phyloP scores from a whole-genome alignment of 2,113 vertebrate species.

The Otocyon megalotis region DNA sequence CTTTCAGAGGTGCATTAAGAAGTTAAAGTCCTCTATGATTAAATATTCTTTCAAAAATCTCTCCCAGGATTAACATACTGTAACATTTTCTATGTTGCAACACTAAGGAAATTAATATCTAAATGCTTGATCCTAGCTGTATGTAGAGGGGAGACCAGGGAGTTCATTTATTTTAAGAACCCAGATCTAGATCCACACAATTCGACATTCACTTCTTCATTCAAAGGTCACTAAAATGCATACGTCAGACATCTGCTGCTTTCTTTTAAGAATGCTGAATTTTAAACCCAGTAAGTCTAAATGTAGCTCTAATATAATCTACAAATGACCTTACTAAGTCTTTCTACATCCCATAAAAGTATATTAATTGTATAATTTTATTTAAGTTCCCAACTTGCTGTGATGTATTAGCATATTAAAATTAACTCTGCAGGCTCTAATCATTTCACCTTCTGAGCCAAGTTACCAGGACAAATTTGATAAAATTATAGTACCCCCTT shows the following conservation, averaged over 20 bases:
- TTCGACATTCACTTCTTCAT: conserved; percentile 47
- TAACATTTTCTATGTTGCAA: conserved; percentile 49
- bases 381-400: conserved; percentile 86
- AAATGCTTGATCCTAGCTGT: neutral
- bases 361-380: conserved; percentile 87
- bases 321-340: conserved; percentile 86
- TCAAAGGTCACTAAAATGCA: conserved; percentile 79
- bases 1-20: conserved; percentile 56
- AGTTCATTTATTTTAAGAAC: conserved; percentile 65
- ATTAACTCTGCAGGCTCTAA: conserved; percentile 88
- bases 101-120: conserved; percentile 30
- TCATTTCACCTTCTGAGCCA: conserved; percentile 86
- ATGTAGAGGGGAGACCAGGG: conserved; percentile 21
- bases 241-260: conserved; percentile 64
- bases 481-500: conserved; percentile 88
- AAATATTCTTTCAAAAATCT: conserved; percentile 51
- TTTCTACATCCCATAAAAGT: conserved; percentile 83
- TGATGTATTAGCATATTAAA: conserved; percentile 88
- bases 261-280: conserved; percentile 78
- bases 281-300: conserved; percentile 72
- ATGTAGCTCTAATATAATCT: conserved; percentile 79
- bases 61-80: conserved; percentile 45
- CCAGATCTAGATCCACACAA: conserved; percentile 53
- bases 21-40: conserved; percentile 62
- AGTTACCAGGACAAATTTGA: conserved; percentile 87